These are phyloP conservation scores for Ctenopoma multispine DNA, from an alignment of 2,797 vertebrate genomes.

Conservation along the genomic window DNA sequence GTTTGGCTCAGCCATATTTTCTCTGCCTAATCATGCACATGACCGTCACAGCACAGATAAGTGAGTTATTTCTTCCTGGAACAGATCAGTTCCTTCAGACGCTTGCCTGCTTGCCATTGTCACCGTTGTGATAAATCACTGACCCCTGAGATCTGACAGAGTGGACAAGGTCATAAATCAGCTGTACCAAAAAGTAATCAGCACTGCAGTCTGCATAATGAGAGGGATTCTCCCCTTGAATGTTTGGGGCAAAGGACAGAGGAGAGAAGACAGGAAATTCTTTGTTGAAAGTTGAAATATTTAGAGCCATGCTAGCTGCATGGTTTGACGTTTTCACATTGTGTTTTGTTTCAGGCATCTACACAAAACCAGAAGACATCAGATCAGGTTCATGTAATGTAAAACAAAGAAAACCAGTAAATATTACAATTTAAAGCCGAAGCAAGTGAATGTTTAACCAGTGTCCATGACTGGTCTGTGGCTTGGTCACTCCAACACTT, in stretches of 20 bases:
- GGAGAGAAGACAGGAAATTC: constrained; percentile 73
- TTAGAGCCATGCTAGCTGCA: not conserved
- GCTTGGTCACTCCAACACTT: too few relatives aligned
- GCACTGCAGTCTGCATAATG: constrained; percentile 18
- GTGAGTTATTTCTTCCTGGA: constrained; percentile 71
- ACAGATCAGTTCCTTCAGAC: constrained; percentile 50
- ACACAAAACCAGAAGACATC: not conserved
- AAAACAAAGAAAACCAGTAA: constrained; percentile 25
- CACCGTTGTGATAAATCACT: constrained; percentile 65
- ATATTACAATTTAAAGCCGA: not conserved
- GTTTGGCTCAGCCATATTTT: constrained; percentile 57
- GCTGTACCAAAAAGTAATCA: constrained; percentile 37
- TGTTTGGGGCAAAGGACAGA: constrained; percentile 34
- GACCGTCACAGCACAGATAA: constrained; percentile 61
- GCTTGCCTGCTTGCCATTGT: constrained; percentile 66
- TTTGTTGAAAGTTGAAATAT: constrained; percentile 53
- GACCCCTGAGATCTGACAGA: constrained; percentile 49
- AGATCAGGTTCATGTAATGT: constrained; percentile 7
- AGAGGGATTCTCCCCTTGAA: constrained; percentile 44
- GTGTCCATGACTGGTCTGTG: too few relatives aligned
- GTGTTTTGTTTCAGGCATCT: not conserved
- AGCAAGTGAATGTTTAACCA: not conserved
- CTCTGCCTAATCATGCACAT: constrained; percentile 51
- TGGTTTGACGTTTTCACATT: constrained; percentile 1
- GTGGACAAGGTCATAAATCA: constrained; percentile 67